Percentiles rank a stretch among this genome's conserved stretches.
These are phyloP conservation scores for Andinoacara biseriatus DNA, from an alignment of 2,113 vertebrate species.

Conservation along the genomic window DNA sequence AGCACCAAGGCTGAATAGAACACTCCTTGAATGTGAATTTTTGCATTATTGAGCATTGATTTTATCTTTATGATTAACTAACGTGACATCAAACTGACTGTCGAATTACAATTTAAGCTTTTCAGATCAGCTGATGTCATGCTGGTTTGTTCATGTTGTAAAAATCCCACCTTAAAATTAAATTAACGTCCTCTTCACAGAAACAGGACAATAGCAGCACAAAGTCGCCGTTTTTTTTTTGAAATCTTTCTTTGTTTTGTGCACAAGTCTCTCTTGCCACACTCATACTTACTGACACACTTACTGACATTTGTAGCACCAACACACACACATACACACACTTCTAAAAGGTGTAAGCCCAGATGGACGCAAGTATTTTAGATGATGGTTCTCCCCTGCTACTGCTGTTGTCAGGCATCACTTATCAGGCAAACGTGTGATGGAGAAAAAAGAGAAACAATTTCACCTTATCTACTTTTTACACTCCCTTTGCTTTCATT, in stretches of 20 bases:
- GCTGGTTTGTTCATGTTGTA: too few species aligned
- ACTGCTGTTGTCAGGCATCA: slow-evolving; percentile 63
- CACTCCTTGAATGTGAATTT: background rate
- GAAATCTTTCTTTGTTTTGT: background rate
- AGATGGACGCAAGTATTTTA: slow-evolving; percentile 55
- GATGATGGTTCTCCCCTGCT: slow-evolving; percentile 51
- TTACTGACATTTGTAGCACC: slow-evolving; percentile 9
- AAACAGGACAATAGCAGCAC: background rate
- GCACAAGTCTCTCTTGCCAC: background rate
- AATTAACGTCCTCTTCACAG: background rate
- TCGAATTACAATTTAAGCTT: too few species aligned
- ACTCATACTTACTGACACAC: background rate
- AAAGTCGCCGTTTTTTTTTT: background rate
- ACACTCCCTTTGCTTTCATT: slow-evolving; percentile 18
- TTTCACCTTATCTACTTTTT: slow-evolving; percentile 63
- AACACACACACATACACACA: slow-evolving; percentile 2
- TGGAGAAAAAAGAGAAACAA: slow-evolving; percentile 53
- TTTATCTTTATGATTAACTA: background rate
- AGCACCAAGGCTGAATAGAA: too few species aligned
- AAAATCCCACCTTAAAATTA: background rate
- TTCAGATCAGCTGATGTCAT: too few species aligned
- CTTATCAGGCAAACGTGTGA: slow-evolving; percentile 47
- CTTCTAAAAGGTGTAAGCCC: slow-evolving; percentile 13
- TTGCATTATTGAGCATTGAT: background rate
- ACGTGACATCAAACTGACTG: too few species aligned